Conservation (phyloP, 2,797 vertebrate species). For the Channa striata region DNA sequence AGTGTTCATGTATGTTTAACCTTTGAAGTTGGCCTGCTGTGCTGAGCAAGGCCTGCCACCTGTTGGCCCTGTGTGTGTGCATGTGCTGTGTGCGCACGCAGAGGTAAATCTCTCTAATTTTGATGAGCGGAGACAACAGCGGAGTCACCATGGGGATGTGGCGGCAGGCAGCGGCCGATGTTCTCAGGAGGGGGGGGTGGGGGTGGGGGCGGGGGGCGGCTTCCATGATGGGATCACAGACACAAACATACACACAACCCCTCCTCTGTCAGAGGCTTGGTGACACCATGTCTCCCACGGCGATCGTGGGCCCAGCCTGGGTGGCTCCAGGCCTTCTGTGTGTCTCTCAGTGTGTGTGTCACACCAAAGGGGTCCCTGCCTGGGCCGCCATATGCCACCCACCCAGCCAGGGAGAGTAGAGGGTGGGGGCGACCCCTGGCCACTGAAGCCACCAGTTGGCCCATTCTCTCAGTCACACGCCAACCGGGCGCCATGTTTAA, state of each 20-base stretch:
- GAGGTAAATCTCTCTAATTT: constrained; percentile 86
- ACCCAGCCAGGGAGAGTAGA: constrained; percentile 68
- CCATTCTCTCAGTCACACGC: constrained; percentile 83
- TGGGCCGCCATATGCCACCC: constrained; percentile 84
- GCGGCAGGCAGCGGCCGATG: constrained; percentile 56
- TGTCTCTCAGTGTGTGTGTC: constrained; percentile 67
- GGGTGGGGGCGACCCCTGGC: constrained; percentile 75
- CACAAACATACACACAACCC: constrained; percentile 66
- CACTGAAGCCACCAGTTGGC: constrained; percentile 83
- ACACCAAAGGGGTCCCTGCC: constrained; percentile 79
- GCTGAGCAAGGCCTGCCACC: constrained; percentile 84
- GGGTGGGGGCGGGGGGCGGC: constrained; percentile 16
- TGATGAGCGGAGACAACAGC: constrained; percentile 84
- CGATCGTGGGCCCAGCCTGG: constrained; percentile 81
- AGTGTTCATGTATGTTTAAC: constrained; percentile 79
- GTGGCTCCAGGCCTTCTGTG: constrained; percentile 83
- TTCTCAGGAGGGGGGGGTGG: constrained; percentile 71
- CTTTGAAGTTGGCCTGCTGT: constrained; percentile 80
- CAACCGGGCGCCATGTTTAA: constrained; percentile 81
- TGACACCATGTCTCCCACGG: constrained; percentile 83
- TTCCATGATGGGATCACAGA: constrained; percentile 74
- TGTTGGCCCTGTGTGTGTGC: constrained; percentile 78
- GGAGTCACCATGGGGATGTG: constrained; percentile 79
- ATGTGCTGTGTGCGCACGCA: constrained; percentile 65
- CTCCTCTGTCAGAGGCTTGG: constrained; percentile 75